A percentile compares a stretch with the other conserved stretches of the same genome.
phyloP scores from a whole-genome alignment of 2,797 vertebrate species.

The Sarcophilus harrisii region DNA sequence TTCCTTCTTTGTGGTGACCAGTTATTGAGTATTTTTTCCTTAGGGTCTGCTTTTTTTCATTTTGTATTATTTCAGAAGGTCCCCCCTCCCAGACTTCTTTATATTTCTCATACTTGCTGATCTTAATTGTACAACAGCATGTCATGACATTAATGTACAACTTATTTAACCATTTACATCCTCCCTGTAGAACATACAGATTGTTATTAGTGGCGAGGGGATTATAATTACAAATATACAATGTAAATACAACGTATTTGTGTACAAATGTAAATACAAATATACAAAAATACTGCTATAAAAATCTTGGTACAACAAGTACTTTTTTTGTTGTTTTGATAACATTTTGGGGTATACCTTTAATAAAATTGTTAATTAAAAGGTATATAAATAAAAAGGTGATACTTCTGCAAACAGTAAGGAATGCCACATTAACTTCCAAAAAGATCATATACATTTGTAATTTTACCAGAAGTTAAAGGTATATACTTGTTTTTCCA shows the following conservation, averaged over 20 bases:
- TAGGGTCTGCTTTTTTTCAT: neutral
- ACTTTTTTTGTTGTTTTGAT: neutral
- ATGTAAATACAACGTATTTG: too few relatives aligned
- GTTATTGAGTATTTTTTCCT: neutral
- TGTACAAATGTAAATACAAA: too few relatives aligned
- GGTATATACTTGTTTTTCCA: neutral
- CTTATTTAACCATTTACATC: neutral
- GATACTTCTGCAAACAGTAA: neutral
- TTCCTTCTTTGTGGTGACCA: neutral
- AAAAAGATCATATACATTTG: neutral
- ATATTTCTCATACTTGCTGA: neutral
- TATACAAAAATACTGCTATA: neutral
- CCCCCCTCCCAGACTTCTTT: neutral
- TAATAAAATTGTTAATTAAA: neutral
- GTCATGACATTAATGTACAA: neutral
- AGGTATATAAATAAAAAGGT: neutral
- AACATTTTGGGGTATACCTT: neutral
- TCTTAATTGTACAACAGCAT: neutral
- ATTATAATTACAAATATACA: neutral
- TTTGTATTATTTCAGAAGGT: neutral
- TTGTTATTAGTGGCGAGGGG: neutral
- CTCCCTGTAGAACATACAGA: neutral
- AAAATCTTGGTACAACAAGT: neutral
- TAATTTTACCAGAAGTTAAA: neutral
- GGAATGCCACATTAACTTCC: neutral